These are phyloP conservation scores for Neoniphon sammara DNA, from an alignment of 2,797 vertebrate genomes.

Conservation along the genomic window DNA sequence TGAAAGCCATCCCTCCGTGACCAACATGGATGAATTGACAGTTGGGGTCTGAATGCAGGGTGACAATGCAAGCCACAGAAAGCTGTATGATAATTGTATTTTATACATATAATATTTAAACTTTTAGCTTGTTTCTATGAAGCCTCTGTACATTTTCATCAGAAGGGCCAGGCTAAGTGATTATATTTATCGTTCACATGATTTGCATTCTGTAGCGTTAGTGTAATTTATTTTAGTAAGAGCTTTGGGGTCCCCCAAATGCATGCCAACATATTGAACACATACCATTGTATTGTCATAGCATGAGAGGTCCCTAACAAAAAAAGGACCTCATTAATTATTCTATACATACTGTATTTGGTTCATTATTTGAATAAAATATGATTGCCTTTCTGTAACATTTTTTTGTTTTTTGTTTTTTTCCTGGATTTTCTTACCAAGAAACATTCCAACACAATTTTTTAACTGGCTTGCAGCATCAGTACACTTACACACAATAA, in stretches of 20 bases:
- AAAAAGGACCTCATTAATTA: conserved; percentile 63
- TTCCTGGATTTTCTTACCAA: conserved; percentile 17
- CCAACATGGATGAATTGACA: conserved; percentile 21
- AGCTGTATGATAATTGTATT: conserved; percentile 65
- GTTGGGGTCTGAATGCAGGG: conserved; percentile 46
- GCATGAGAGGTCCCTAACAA: conserved; percentile 69
- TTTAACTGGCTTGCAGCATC: background rate
- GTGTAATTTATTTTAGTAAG: conserved; percentile 60
- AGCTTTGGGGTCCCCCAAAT: conserved; percentile 60
- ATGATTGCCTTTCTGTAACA: conserved; percentile 76
- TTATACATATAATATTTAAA: conserved; percentile 71
- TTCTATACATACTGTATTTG: conserved; percentile 80
- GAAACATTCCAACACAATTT: background rate
- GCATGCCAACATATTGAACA: conserved; percentile 80
- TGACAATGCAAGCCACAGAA: conserved; percentile 44
- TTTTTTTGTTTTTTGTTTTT: conserved; percentile 16
- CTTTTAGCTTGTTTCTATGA: conserved; percentile 58
- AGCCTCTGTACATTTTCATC: conserved; percentile 50
- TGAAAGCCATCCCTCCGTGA: conserved; percentile 29
- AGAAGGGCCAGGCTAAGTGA: conserved; percentile 60
- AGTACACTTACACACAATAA: conserved; percentile 26
- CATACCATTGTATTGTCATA: conserved; percentile 65
- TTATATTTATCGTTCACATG: conserved; percentile 54
- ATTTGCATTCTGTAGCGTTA: conserved; percentile 52
- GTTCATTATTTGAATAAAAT: conserved; percentile 84